Base-by-base conservation (phyloP, 2,888 invertebrate species). In the Pandemis cinnamomeana region DNA sequence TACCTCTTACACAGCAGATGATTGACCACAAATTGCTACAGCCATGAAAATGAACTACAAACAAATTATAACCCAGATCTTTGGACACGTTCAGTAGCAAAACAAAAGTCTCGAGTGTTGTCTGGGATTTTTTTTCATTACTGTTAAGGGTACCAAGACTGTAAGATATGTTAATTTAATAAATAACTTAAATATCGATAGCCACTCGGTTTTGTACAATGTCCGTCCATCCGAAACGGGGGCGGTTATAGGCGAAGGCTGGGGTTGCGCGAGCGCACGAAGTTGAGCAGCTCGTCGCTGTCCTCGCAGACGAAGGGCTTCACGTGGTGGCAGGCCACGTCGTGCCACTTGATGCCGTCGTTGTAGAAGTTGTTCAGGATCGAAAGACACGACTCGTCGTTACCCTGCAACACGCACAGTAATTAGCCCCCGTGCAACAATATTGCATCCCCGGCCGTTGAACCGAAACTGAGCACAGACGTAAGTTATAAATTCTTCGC, bases 301-400 rank as follows among this genome's bases (percentile, higher is more conserved):
- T 98, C 98, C 90, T 98, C 98, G 89, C 98, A 98, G 44, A 98
- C 97, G 95, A 97, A 97, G 42, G 97, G 97, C 91, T 97, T 97
- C 80, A 97, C 95, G 90, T 97, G 97, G 88, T 97, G 97, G 87
- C 97, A 97, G 80, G 97, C 97, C 51, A 97, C 97, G 87, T 97
- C 97, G 94, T 97, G 97, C 97, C 97, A 97, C 89, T 97, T 97
- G 85, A 97, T 95, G 77, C 97, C 97, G 86, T 97, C 97, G 86
- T 97, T 97, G 95, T 98, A 98, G 95, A 98, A 98, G 91, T 98
- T 98, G 94, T 98, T 98, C 86, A 98, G 93, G 81, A 98, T 97
- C 72, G 98, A 97, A 84, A 98, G 89, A 87, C 98, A 98, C 60
- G 98, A 98, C 93, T 98, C 98, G 87, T 98, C 98, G 86, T 98